Conservation (phyloP, 2,888 invertebrate species). For the Heliconius sara region DNA sequence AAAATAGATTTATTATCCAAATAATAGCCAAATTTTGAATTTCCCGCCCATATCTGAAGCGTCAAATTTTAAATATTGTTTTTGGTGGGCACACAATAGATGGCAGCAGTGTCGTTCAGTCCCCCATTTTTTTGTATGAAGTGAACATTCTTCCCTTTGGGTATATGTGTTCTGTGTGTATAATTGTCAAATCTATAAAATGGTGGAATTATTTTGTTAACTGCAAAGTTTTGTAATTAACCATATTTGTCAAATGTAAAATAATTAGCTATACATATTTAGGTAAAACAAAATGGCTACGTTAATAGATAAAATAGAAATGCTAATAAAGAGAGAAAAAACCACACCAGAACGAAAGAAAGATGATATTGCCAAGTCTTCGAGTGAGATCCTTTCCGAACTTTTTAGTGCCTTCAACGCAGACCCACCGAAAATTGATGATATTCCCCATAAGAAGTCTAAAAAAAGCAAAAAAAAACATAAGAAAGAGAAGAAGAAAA, state of each 20-base stretch:
- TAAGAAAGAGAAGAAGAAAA: slow-evolving; percentile 84
- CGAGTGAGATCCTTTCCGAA: slow-evolving; percentile 92
- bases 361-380: slow-evolving; percentile 85
- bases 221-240: slow-evolving; percentile 22
- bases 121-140: no score
- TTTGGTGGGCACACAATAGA: no score
- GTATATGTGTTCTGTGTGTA: no score
- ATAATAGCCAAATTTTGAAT: no score
- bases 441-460: slow-evolving; percentile 68
- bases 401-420: slow-evolving; percentile 91
- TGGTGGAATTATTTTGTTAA: slow-evolving; percentile 25
- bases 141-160: no score
- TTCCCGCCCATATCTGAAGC: no score
- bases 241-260: not conserved
- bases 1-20: no score
- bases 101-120: no score
- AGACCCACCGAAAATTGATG: slow-evolving; percentile 85
- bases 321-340: slow-evolving; percentile 76
- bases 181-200: slow-evolving; percentile 28
- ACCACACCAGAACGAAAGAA: slow-evolving; percentile 74
- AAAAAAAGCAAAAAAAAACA: slow-evolving; percentile 86
- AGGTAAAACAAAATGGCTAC: slow-evolving; percentile 62
- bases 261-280: not conserved
- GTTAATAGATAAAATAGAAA: slow-evolving; percentile 76
- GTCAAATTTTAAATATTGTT: no score